Conservation (phyloP, 2,797 vertebrate genomes). For the Xenops minutus region DNA sequence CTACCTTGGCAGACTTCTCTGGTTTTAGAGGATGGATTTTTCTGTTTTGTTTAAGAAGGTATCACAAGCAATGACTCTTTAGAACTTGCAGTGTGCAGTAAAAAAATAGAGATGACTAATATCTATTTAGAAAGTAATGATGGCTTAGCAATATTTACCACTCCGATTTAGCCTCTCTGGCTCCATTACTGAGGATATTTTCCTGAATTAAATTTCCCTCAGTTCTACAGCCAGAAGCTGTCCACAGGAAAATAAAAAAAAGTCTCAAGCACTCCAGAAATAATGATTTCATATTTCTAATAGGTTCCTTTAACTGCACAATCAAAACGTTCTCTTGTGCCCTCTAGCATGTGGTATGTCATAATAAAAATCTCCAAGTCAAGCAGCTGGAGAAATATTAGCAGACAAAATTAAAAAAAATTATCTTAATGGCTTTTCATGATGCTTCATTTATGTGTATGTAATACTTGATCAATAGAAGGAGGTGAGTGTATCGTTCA, state of each 20-base stretch:
- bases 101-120: conserved; percentile 76
- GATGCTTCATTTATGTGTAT: background rate
- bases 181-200: conserved; percentile 76
- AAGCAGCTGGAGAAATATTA: conserved; percentile 7
- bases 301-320: conserved; percentile 58
- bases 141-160: conserved; percentile 79
- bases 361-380: background rate
- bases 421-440: background rate
- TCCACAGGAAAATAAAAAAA: conserved; percentile 69
- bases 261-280: conserved; percentile 66
- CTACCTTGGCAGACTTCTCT: conserved; percentile 61
- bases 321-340: conserved; percentile 62
- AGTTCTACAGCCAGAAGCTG: conserved; percentile 79
- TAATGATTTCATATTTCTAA: conserved; percentile 80
- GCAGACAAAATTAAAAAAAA: background rate
- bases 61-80: conserved; percentile 62
- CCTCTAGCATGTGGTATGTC: conserved; percentile 25
- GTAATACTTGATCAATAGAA: background rate
- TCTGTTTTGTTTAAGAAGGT: conserved; percentile 73
- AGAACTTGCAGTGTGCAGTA: conserved; percentile 55
- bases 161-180: conserved; percentile 71
- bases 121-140: conserved; percentile 77
- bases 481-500: fast-evolving
- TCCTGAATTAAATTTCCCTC: conserved; percentile 74
- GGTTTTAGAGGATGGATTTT: conserved; percentile 49